Base-by-base conservation (phyloP, 2,888 invertebrate species). In the Acleris cristana region DNA sequence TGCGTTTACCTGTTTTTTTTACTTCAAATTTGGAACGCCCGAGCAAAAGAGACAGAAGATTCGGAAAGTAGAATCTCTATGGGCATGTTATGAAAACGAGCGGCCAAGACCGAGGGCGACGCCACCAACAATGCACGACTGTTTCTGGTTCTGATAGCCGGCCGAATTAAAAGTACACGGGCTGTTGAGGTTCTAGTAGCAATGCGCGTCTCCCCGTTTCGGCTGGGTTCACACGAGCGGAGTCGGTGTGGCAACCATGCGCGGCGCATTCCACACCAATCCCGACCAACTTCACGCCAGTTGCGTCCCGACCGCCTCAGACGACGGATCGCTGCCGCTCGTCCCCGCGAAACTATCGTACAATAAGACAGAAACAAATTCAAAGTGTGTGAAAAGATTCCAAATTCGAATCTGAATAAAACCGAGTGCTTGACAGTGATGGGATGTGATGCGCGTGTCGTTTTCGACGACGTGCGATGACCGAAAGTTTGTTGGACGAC, bases 211-310 rank as follows among this genome's bases (percentile, higher is more conserved):
- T 88, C 83, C 82, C 74, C 77, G 81, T 81, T 84, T 86, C 80
- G 78, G 87, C 76, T 83, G 90, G 82, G 71, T 79, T 84, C 78
- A 81, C 78, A 79, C 82, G 84, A 89, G 87, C 87, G 86, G 83
- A 86, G 83, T 84, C 88, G 88, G 89, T 87, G 89, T 86, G 86
- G 90, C 91, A 88, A 89, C 91, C 86, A 89, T 92, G 92, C 92
- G 92, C 91, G 79, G 89, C 90, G 90, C 92, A 92, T 88, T 89
- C 91, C 88, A 89, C 85, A 87, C 90, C 89, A 88, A 88, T 88
- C 88, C 85, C 81, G 74, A 79, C 80, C 79, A 87, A 91, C 92
- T 91, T 90, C 91, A 90, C 81, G 87, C 80, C 88, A 92, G 92
- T 92, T 89, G 85, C 85, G 84, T 84, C 81, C 84, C 82, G 84